Base-by-base conservation (phyloP, 2,888 invertebrate genomes). In the Laothoe populi region DNA sequence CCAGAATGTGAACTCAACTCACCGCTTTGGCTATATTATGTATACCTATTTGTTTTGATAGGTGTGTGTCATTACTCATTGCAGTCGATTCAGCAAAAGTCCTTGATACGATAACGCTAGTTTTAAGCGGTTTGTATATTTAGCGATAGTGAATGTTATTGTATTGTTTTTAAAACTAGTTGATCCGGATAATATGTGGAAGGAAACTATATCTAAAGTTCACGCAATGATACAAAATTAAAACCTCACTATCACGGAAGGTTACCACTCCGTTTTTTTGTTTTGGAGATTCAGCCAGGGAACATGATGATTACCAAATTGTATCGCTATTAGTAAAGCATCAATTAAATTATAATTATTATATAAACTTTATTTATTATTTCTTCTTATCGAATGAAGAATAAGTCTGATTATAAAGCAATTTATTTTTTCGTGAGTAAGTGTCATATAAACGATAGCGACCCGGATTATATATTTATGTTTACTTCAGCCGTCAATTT, bases 1-100 rank as follows among this genome's bases (percentile, higher is more conserved):
- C 80, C 79, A 76, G 74, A 76, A 77, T 72, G 72, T 75, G 74
- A 81, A 71, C 31, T 49, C 60, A 81, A 71, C 31, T 49, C 60
- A 61, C 42, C 78, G 71, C 75, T 68, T 74, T 62, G 70, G 71
- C 49, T 61, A 31, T 53, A 53, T 31, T 48, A 61, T 62, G 65
- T n/a, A n/a, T n/a, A n/a, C n/a, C n/a, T n/a, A n/a, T 64, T 64
- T 63, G 59, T 65, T 64, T 64, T 66, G 60, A 44, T 57, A 53
- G 60, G 49, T 61, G 40, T 49, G 40, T 31, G 44, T 59, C 31
- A 16, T 42, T 49, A 61, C 26, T 53, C 24, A 61, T 24, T 61
- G 48, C 16, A 49, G 49, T 49, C n/a, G 31, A 53, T 63, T 59
- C 49, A 31, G 44, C 42, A 63, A 49, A 48, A 59, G 38, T 53